A percentile compares a stretch with the other conserved stretches of the same genome.
phyloP scores from a whole-genome alignment of 2,888 invertebrate species.

The Steinernema scapterisci region DNA sequence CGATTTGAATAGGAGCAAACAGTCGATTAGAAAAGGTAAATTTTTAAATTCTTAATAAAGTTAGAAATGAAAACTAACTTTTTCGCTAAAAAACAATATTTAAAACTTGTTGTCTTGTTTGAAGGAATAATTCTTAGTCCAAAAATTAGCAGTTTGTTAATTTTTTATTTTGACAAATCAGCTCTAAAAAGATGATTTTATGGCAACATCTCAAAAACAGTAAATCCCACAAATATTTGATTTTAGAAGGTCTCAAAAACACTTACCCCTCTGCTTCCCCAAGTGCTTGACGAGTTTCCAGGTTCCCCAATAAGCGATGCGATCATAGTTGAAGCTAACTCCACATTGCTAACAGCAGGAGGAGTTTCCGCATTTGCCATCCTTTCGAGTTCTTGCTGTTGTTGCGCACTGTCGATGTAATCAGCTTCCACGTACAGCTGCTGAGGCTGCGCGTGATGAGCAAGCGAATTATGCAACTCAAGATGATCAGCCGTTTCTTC shows the following conservation, averaged over 20 bases:
- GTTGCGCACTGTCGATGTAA: slow-evolving; percentile 35
- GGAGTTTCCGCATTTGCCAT: slow-evolving; percentile 59
- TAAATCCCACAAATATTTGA: too few species aligned
- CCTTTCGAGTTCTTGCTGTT: slow-evolving; percentile 54
- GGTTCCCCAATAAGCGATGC: slow-evolving; percentile 54
- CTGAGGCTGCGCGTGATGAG: not conserved
- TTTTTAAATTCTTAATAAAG: too few species aligned
- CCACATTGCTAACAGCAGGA: slow-evolving; percentile 60
- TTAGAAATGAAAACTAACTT: too few species aligned
- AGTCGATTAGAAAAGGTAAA: too few species aligned
- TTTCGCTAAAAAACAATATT: too few species aligned
- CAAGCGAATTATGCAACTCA: not conserved
- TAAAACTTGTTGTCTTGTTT: too few species aligned
- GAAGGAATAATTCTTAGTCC: too few species aligned
- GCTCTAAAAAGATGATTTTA: too few species aligned
- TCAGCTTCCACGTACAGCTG: slow-evolving; percentile 29
- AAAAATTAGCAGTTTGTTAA: too few species aligned
- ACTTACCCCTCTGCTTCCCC: slow-evolving; percentile 24
- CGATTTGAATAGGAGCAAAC: too few species aligned
- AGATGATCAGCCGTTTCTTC: slow-evolving; percentile 33
- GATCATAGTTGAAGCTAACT: slow-evolving; percentile 57
- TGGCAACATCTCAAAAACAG: too few species aligned
- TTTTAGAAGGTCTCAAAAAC: not conserved
- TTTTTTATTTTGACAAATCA: too few species aligned
- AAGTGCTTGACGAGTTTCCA: not conserved